Conservation (phyloP, 1,140 invertebrate genomes). For the Paramacrobiotus metropolitanus region DNA sequence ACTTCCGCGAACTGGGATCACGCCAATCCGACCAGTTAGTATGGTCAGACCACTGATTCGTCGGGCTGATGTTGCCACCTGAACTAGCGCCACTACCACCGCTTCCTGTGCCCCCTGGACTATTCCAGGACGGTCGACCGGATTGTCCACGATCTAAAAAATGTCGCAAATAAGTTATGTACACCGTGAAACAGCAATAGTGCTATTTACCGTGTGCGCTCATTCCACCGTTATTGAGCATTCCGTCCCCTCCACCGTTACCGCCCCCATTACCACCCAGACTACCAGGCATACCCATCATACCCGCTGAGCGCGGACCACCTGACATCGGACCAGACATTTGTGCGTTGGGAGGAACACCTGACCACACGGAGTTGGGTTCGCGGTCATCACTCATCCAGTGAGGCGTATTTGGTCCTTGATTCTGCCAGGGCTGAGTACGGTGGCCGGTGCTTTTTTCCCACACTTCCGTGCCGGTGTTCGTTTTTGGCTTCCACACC, state of each 20-base stretch:
- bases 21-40: not conserved
- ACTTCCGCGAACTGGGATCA: not conserved
- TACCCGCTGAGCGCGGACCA: not conserved
- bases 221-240: not conserved
- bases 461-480: not conserved
- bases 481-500: not conserved
- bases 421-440: not conserved
- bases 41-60: not conserved
- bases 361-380: not conserved
- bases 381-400: not conserved
- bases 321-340: too few species aligned
- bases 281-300: not conserved
- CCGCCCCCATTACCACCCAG: not conserved
- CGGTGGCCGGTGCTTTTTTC: not conserved
- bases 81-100: not conserved
- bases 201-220: not conserved
- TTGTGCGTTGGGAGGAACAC: too few species aligned
- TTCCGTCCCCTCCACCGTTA: too few species aligned
- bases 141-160: too few species aligned
- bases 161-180: too few species aligned
- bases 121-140: not conserved
- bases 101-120: not conserved
- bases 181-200: too few species aligned
- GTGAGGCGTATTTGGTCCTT: not conserved
- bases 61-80: not conserved